Evolutionary conservation across 2,797 vertebrate genomes (phyloP).

Genomic region (Lerista edwardsae): DNA sequence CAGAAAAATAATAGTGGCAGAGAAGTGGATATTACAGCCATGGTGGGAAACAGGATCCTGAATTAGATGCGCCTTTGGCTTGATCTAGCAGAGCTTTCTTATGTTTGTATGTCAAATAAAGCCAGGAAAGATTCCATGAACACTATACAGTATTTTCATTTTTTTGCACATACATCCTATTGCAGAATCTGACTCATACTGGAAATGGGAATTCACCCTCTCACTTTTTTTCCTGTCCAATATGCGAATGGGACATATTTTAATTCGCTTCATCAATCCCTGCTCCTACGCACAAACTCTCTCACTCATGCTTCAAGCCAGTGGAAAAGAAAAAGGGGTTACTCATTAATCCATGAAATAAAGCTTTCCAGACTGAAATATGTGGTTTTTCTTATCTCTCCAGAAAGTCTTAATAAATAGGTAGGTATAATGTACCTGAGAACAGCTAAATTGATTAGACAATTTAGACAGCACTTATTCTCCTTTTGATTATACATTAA

Average conservation of each 20-base stretch:
- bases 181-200: conserved; percentile 83
- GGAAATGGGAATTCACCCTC: conserved; percentile 93
- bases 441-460: conserved; percentile 68
- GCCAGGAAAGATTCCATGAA: conserved; percentile 72
- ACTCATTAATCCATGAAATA: conserved; percentile 90
- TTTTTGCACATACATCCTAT: conserved; percentile 75
- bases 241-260: conserved; percentile 83
- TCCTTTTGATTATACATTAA: conserved; percentile 50
- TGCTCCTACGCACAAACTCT: conserved; percentile 75
- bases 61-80: too few relatives aligned
- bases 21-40: too few relatives aligned
- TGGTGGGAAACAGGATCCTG: too few relatives aligned
- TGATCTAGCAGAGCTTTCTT: too few relatives aligned
- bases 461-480: conserved; percentile 56
- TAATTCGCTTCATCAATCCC: conserved; percentile 82
- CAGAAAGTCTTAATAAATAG: conserved; percentile 92
- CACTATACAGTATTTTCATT: conserved; percentile 76
- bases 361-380: conserved; percentile 90
- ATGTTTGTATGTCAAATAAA: conserved; percentile 53
- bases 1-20: too few relatives aligned
- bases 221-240: conserved; percentile 89
- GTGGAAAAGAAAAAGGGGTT: conserved; percentile 98
- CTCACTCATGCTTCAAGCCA: conserved; percentile 82
- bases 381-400: conserved; percentile 86
- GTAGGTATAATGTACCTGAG: conserved; percentile 81